phyloP scores from a whole-genome alignment of 1,140 invertebrate species.

The Drosophila lacteicornis region DNA sequence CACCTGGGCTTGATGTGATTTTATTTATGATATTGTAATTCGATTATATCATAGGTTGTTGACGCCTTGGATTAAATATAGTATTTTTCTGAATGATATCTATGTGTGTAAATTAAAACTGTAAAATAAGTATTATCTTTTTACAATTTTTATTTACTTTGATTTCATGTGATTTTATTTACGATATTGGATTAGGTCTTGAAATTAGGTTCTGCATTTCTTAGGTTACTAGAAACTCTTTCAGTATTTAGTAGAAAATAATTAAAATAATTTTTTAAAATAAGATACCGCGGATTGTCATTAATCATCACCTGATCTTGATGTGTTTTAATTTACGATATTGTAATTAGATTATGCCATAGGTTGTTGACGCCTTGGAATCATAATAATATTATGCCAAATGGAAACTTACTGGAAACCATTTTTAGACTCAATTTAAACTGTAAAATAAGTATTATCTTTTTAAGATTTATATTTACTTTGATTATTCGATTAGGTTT shows the following conservation, averaged over 20 bases:
- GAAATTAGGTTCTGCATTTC: no score
- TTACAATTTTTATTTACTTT: no score
- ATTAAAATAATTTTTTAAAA: not conserved
- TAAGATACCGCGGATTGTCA: not conserved
- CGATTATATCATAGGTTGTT: not conserved
- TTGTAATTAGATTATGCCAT: not conserved
- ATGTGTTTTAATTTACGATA: conserved; percentile 8
- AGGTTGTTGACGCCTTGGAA: not conserved
- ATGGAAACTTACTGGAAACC: not conserved
- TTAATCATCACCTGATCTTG: conserved; percentile 14
- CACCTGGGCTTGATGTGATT: not conserved
- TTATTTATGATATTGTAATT: conserved; percentile 4
- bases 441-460: not conserved
- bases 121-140: no score
- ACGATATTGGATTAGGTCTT: not conserved
- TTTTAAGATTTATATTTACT: no score
- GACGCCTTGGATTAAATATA: not conserved
- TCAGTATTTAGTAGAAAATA: not conserved
- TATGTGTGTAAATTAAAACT: no score
- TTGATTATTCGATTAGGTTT: no score
- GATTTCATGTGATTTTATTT: not conserved
- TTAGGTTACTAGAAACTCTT: not conserved
- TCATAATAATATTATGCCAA: not conserved
- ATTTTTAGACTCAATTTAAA: not conserved
- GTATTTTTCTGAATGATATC: not conserved